Evolutionary conservation across 2,797 vertebrate genomes (phyloP).

Genomic region (Paguma larvata): DNA sequence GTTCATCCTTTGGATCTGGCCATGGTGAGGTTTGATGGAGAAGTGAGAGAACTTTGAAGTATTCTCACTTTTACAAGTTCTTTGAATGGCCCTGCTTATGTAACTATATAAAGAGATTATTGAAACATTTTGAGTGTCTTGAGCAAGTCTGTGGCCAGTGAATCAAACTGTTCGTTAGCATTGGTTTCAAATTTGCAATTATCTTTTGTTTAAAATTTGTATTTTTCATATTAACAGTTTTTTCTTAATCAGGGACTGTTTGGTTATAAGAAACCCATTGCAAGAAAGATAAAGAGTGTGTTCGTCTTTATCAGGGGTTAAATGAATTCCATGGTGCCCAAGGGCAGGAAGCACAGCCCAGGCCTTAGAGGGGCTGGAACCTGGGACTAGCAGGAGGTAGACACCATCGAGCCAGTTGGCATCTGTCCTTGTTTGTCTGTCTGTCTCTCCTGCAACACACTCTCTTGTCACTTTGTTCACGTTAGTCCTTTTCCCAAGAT

Average conservation of each 20-base stretch:
- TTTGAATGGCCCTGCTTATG: conserved; percentile 56
- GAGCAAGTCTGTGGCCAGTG: conserved; percentile 26
- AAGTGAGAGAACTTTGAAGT: conserved; percentile 58
- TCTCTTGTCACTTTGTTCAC: not conserved
- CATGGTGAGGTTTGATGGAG: conserved; percentile 54
- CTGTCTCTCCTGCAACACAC: not conserved
- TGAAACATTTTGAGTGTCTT: conserved; percentile 54
- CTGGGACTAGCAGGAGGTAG: not conserved
- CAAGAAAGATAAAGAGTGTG: conserved; percentile 60
- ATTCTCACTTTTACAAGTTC: conserved; percentile 16
- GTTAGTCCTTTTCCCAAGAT: not conserved
- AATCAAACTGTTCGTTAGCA: conserved; percentile 61
- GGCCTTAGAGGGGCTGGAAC: not conserved
- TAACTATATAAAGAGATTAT: conserved; percentile 58
- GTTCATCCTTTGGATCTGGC: conserved; percentile 58
- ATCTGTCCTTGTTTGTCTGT: not conserved
- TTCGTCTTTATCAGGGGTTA: conserved; percentile 66
- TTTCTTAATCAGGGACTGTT: conserved; percentile 74
- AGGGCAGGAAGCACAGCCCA: not conserved
- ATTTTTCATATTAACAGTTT: conserved; percentile 73
- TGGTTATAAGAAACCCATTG: conserved; percentile 65
- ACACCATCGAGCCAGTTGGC: not conserved
- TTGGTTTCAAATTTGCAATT: conserved; percentile 71
- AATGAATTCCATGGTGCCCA: conserved; percentile 28
- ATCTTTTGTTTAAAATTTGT: conserved; percentile 69